Percentiles rank a stretch among this genome's conserved stretches.
Evolutionary conservation across 2,113 vertebrate species (phyloP).

Genomic region (Mixornis gularis): DNA sequence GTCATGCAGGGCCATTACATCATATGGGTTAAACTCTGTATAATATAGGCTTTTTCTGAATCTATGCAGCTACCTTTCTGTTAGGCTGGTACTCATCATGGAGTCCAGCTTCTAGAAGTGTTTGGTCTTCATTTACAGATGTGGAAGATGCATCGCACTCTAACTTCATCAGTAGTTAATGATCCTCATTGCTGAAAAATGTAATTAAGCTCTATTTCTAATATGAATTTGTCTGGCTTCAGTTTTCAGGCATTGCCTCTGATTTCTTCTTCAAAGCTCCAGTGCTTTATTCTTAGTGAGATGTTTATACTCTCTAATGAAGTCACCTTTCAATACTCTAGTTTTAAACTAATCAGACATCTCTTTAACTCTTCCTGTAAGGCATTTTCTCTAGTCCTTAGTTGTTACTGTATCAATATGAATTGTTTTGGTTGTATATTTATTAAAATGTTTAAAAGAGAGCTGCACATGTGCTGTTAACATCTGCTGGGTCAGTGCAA

Average conservation of each 20-base stretch:
- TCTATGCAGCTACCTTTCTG: neutral
- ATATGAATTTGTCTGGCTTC: constrained; percentile 16
- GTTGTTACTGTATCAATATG: neutral
- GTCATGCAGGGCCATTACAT: neutral
- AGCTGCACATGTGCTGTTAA: neutral
- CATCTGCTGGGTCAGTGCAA: neutral
- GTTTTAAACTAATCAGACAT: constrained; percentile 10
- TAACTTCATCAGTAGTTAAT: constrained; percentile 3
- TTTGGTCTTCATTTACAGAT: neutral
- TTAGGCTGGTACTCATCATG: neutral
- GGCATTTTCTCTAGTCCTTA: neutral
- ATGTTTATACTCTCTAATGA: constrained; percentile 20
- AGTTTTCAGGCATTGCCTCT: constrained; percentile 30
- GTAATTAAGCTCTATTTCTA: constrained; percentile 17
- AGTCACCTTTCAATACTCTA: constrained; percentile 22
- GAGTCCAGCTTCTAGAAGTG: neutral
- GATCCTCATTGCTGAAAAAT: constrained; percentile 12
- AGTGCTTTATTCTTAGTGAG: neutral
- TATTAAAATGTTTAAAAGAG: neutral
- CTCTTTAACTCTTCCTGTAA: neutral
- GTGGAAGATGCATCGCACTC: neutral
- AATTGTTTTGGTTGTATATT: neutral
- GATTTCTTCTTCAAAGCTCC: constrained; percentile 8
- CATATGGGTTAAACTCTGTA: neutral
- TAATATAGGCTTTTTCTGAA: neutral